A percentile compares a stretch with the other conserved stretches of the same genome.
Conservation (phyloP, 1,140 invertebrate genomes). For the Drosophila pectinifera region DNA sequence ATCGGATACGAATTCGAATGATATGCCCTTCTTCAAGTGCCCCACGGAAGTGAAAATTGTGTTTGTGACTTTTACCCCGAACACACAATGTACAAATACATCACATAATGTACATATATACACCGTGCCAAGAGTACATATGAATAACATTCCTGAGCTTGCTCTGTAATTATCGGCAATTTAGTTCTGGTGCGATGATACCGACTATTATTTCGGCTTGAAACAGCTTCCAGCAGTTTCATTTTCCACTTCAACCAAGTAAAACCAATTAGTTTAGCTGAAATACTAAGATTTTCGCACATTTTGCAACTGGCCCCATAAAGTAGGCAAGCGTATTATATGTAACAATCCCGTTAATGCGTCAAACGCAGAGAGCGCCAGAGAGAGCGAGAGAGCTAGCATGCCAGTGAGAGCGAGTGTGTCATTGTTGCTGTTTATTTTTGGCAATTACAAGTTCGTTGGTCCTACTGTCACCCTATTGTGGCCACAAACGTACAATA, state of each 20-base stretch:
- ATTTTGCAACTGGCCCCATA: slow-evolving; percentile 12
- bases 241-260: background rate
- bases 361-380: background rate
- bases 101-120: background rate
- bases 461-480: slow-evolving; percentile 32
- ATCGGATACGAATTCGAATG: slow-evolving; percentile 20
- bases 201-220: background rate
- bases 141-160: background rate
- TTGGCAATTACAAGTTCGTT: slow-evolving; percentile 62
- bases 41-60: slow-evolving; percentile 33
- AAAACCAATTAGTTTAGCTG: background rate
- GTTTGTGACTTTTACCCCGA: slow-evolving; percentile 11
- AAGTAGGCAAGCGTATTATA: slow-evolving; percentile 31
- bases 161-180: background rate
- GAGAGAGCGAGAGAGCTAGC: background rate
- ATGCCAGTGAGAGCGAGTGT: background rate
- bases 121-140: too few species aligned
- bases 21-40: slow-evolving; percentile 11
- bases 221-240: background rate
- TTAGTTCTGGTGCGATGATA: background rate
- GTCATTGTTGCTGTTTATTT: slow-evolving; percentile 60
- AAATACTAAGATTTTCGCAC: background rate
- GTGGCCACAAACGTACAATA: slow-evolving; percentile 7
- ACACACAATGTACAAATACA: slow-evolving; percentile 13
- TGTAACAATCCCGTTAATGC: background rate